Conservation (phyloP, 1,140 invertebrate species). For the Temnothorax longispinosus region DNA sequence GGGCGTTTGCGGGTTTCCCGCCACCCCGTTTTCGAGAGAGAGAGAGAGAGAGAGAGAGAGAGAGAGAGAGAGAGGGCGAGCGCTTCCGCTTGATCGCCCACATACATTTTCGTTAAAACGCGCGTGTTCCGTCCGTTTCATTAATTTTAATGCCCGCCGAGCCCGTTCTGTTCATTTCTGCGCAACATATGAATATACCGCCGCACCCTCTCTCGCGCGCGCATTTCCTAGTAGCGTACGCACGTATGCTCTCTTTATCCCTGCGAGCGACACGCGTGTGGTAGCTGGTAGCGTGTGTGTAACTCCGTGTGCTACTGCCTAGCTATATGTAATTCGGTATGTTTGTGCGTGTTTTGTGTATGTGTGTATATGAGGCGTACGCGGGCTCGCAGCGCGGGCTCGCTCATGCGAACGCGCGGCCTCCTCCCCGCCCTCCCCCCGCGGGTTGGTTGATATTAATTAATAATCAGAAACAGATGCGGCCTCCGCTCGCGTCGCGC, state of each 20-base stretch:
- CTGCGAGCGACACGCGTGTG: slow-evolving; percentile 45
- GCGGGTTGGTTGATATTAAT: slow-evolving; percentile 83
- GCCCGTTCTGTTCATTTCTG: slow-evolving; percentile 82
- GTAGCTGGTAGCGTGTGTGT: neutral
- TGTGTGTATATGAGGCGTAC: slow-evolving; percentile 50
- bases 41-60: slow-evolving; percentile 8
- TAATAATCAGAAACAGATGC: slow-evolving; percentile 86
- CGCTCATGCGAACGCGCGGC: slow-evolving; percentile 77
- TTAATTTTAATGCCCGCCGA: slow-evolving; percentile 83
- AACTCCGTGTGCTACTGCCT: neutral
- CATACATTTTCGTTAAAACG: slow-evolving; percentile 82
- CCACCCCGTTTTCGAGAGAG: slow-evolving; percentile 16
- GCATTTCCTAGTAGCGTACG: slow-evolving; percentile 40
- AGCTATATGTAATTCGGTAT: neutral
- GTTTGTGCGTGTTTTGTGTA: neutral
- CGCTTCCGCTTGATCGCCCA: slow-evolving; percentile 81
- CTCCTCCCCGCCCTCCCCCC: slow-evolving; percentile 48
- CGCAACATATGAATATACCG: slow-evolving; percentile 81
- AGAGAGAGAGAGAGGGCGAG: slow-evolving; percentile 50
- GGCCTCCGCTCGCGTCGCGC: slow-evolving; percentile 69
- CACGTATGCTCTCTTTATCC: slow-evolving; percentile 58
- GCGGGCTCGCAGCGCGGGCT: slow-evolving; percentile 64
- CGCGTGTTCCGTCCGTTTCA: slow-evolving; percentile 83
- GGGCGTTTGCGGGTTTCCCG: slow-evolving; percentile 28
- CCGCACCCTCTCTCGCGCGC: slow-evolving; percentile 50